Evolutionary conservation across 35 echinoderm and acorn worm species (phyloP).

Genomic region (Holothuria glaberrima): DNA sequence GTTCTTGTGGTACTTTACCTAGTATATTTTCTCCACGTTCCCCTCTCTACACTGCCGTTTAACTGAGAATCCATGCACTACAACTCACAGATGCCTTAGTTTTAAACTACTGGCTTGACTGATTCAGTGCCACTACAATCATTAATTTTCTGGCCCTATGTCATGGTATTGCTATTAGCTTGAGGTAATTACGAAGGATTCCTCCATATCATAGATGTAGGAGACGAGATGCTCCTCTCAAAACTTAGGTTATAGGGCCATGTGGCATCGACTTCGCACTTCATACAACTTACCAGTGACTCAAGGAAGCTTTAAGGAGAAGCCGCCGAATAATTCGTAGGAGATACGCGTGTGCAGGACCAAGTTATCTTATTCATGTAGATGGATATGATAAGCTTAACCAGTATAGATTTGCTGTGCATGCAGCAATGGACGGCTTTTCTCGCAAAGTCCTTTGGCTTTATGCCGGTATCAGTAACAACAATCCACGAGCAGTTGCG

Average conservation of each 20-base stretch:
- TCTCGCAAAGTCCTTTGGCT: no score
- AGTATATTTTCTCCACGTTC: no score
- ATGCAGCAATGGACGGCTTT: no score
- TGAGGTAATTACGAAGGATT: conserved; percentile 50
- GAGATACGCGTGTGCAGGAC: no score
- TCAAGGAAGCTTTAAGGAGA: conserved; percentile 52
- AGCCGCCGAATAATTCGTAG: no score
- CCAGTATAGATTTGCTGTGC: no score
- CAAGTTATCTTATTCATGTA: no score
- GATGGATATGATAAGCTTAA: conserved; percentile 84
- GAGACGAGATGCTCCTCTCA: neutral
- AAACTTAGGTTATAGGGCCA: conserved; percentile 59
- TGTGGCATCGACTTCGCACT: conserved; percentile 65
- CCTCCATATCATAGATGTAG: neutral
- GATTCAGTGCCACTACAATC: conserved; percentile 58
- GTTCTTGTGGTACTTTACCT: no score
- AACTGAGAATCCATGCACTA: neutral
- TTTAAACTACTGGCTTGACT: conserved; percentile 19
- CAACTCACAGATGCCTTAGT: conserved; percentile 21
- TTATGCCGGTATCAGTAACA: no score
- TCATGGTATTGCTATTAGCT: conserved; percentile 45
- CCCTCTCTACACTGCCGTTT: neutral
- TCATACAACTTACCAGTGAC: conserved; percentile 43
- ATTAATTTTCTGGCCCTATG: conserved; percentile 11
- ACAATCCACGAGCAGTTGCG: conserved; percentile 36